Evolutionary conservation across 2,797 vertebrate genomes (phyloP), one percentile per base, ranked within the genome.

Genomic region (Champsocephalus gunnari): DNA sequence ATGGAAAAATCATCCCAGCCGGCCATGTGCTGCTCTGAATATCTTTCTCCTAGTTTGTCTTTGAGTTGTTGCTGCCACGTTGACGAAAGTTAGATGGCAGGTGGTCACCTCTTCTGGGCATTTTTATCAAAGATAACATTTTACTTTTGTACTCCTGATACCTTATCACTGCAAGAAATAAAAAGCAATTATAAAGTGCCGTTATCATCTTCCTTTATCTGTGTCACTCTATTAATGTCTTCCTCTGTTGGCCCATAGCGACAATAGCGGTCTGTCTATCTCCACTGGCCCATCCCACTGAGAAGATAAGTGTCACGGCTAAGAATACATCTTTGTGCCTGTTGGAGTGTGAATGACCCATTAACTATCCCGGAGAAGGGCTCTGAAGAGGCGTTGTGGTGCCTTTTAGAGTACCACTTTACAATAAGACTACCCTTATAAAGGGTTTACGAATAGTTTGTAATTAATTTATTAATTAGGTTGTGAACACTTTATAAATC

Each of bases 331-430:
- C 43, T 28, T 55, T 78, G 63, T 62, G 63, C 81, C 79, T 80
- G 84, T 43, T 53, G 67, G 68, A 34, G 66, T 68, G 79, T 81
- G 69, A 88, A 77, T 79, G 64, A 86, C 79, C 86, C 85, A 77
- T 81, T 80, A 78, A 88, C 71, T 75, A 73, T 79, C 73, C 49
- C 47, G 61, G 80, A 83, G 67, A 82, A 66, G 56, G 61, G 60
- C 47, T 84, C 9, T 57, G 66, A 71, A 75, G 77, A 79, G 51
- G 38, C 5, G 48, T 28, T 50, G 61, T 0, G 7, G 58, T 71
- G 5, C 1, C 7, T 70, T 61, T 79, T 54, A 77, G 32, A 2
- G 24, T 24, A 24, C 24, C 24, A 24, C 24, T 24, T 24, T 24
- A 24, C 24, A 24, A 24, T 24, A 24, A 24, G 24, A 24, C 24